Percentiles rank a stretch among this genome's conserved stretches.
phyloP scores from a whole-genome alignment of 2,888 invertebrate genomes.

The Empis stercorea region DNA sequence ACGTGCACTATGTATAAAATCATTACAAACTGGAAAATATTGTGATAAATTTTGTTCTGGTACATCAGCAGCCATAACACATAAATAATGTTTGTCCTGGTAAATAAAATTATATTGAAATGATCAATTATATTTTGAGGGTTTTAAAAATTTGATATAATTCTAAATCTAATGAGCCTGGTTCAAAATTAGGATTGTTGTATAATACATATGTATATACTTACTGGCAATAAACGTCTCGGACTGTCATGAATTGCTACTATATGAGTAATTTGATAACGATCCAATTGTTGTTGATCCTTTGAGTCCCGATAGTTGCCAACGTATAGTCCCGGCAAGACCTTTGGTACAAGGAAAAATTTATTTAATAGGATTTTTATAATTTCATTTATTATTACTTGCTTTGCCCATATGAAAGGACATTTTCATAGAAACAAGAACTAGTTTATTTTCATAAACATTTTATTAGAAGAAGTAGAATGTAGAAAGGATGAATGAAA shows the following conservation, averaged over 20 bases:
- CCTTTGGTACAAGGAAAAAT: slow-evolving; percentile 43
- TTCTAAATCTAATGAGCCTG: too few species aligned
- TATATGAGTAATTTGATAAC: slow-evolving; percentile 87
- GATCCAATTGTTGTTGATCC: slow-evolving; percentile 75
- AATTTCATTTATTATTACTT: slow-evolving; percentile 11
- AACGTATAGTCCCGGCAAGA: slow-evolving; percentile 86
- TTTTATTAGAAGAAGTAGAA: too few species aligned
- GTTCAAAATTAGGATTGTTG: not conserved
- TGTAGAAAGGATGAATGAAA: too few species aligned
- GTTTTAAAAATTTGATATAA: too few species aligned
- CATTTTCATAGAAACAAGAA: slow-evolving; percentile 15
- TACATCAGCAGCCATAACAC: slow-evolving; percentile 91
- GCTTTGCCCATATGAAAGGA: slow-evolving; percentile 27
- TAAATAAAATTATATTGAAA: slow-evolving; percentile 16
- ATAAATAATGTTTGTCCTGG: slow-evolving; percentile 91
- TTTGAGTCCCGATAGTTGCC: slow-evolving; percentile 95
- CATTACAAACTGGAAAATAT: slow-evolving; percentile 87
- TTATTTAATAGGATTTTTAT: not conserved
- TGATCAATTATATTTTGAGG: not conserved
- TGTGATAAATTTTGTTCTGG: slow-evolving; percentile 88
- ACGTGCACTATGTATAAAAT: slow-evolving; percentile 90
- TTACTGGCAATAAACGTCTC: slow-evolving; percentile 69
- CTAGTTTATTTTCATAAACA: too few species aligned
- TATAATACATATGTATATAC: slow-evolving; percentile 24
- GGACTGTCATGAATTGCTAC: slow-evolving; percentile 93